Conservation (phyloP, 2,797 vertebrate genomes). For the Cercopithecus mitis region DNA sequence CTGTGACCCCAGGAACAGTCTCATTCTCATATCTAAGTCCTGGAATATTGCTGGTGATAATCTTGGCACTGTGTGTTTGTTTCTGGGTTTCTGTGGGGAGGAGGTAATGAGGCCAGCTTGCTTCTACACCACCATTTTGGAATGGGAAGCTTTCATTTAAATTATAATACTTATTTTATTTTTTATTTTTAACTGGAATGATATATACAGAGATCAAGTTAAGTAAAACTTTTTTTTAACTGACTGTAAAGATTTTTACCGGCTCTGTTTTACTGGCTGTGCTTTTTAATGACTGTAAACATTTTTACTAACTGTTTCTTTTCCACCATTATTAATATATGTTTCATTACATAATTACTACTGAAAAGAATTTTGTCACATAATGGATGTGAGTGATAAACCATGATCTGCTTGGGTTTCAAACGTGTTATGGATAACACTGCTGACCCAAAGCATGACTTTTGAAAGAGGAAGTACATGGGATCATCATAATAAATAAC, state of each 20-base stretch:
- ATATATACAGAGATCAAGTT: neutral
- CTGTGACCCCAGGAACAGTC: neutral
- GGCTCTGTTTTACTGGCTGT: no score
- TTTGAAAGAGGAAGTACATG: neutral
- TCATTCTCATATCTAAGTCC: neutral
- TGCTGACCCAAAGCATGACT: neutral
- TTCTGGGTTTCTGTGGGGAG: neutral
- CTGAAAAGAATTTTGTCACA: neutral
- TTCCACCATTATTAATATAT: neutral
- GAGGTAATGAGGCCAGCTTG: neutral
- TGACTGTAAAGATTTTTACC: neutral
- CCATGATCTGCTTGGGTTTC: neutral
- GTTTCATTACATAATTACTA: neutral
- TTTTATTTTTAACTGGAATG: neutral
- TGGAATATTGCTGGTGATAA: neutral
- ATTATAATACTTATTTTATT: neutral
- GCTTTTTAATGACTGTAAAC: neutral
- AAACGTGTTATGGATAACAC: no score
- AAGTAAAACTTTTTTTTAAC: neutral
- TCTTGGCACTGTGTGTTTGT: neutral
- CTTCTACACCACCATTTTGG: neutral
- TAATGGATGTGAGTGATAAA: no score
- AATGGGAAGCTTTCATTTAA: neutral
- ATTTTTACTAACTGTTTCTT: neutral
- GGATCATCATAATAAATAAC: neutral